phyloP scores from a whole-genome alignment of 2,888 invertebrate genomes.

The Pimpla rufipes region DNA sequence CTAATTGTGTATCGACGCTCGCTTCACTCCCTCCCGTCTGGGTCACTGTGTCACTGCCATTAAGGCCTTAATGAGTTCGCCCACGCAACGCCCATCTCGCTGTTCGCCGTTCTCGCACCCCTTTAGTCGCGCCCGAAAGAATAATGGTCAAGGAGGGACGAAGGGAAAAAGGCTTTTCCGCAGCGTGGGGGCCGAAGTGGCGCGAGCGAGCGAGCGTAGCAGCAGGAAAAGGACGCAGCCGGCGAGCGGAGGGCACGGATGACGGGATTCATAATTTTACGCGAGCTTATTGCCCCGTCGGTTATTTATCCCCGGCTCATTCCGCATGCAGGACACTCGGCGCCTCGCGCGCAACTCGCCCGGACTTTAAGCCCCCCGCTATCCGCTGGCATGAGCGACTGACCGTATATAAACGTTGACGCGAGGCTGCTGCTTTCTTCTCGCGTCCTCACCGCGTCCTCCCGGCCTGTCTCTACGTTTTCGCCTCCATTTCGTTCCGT shows the following conservation, averaged over 20 bases:
- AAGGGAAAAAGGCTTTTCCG: slow-evolving; percentile 68
- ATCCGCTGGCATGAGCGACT: slow-evolving; percentile 5
- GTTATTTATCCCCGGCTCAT: slow-evolving; percentile 82
- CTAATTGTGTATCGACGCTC: too few species aligned
- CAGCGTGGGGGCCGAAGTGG: slow-evolving; percentile 7
- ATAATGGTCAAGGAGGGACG: slow-evolving; percentile 55
- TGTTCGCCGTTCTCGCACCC: neutral
- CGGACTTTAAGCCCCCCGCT: neutral
- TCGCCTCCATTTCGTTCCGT: slow-evolving; percentile 47
- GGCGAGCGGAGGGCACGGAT: slow-evolving; percentile 72
- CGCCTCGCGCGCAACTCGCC: slow-evolving; percentile 37
- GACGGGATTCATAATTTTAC: slow-evolving; percentile 82
- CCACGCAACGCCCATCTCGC: slow-evolving; percentile 18
- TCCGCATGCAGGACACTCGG: slow-evolving; percentile 77
- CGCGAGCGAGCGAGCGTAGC: neutral
- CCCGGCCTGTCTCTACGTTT: slow-evolving; percentile 9
- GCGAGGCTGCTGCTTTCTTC: slow-evolving; percentile 25
- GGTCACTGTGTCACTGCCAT: slow-evolving; percentile 41
- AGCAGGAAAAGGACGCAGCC: slow-evolving; percentile 40
- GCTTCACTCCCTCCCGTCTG: neutral
- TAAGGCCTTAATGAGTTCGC: slow-evolving; percentile 26
- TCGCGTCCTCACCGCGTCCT: slow-evolving; percentile 20
- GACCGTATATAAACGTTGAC: slow-evolving; percentile 34
- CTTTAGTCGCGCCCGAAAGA: slow-evolving; percentile 16
- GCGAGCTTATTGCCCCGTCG: slow-evolving; percentile 81